phyloP scores from a whole-genome alignment of 2,113 vertebrate genomes.

The Heteronetta atricapilla region DNA sequence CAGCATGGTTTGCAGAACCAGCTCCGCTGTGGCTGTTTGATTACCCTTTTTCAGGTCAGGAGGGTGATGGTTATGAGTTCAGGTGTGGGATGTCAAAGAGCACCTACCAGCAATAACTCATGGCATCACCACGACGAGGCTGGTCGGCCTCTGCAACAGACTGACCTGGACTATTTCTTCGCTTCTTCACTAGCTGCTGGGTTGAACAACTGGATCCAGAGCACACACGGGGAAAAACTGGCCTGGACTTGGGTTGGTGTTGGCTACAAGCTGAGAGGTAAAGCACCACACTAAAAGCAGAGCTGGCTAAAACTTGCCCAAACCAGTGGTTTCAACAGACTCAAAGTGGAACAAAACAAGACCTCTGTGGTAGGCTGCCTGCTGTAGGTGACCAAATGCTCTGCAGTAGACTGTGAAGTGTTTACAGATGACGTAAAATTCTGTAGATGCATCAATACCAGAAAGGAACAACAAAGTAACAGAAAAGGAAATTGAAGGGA shows the following conservation, averaged over 20 bases:
- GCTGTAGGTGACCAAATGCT: neutral
- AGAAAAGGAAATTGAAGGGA: neutral
- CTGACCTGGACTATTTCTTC: neutral
- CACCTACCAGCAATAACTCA: neutral
- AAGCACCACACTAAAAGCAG: neutral
- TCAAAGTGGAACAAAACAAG: neutral
- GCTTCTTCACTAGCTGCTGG: no score
- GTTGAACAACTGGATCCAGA: neutral
- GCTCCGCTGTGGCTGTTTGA: rapidly evolving
- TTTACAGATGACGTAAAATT: neutral
- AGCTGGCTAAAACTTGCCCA: rapidly evolving
- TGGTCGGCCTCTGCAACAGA: no score
- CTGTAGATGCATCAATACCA: neutral
- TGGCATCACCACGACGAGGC: rapidly evolving
- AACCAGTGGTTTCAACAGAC: rapidly evolving
- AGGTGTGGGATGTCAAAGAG: rapidly evolving
- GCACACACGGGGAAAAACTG: rapidly evolving
- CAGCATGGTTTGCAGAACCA: neutral
- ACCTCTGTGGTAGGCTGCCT: neutral
- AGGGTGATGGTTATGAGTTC: rapidly evolving
- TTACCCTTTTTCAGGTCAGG: no score
- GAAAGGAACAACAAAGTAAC: neutral
- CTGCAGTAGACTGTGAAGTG: neutral
- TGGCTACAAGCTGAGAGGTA: neutral
- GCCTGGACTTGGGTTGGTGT: no score